phyloP scores from a whole-genome alignment of 2,113 vertebrate species.

The Gasterosteus aculeatus region DNA sequence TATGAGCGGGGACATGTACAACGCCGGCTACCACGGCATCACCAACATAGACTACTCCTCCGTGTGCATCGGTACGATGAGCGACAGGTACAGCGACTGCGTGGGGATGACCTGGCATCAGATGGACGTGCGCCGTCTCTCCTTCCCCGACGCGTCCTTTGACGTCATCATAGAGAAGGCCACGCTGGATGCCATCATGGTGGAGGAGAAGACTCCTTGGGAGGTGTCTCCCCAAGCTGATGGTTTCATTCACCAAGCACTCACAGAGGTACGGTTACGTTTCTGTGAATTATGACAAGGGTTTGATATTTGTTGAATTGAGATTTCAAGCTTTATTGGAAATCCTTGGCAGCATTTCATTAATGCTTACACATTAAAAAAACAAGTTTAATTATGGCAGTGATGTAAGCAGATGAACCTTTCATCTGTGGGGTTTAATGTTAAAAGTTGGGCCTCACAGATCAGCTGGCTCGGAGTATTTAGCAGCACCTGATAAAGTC shows the following conservation, averaged over 20 bases:
- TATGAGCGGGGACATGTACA: constrained; percentile 86
- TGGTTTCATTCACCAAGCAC: constrained; percentile 80
- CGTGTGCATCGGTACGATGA: constrained; percentile 88
- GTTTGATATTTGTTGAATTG: background rate
- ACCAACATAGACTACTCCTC: constrained; percentile 92
- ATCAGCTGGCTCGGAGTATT: background rate
- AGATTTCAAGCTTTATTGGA: background rate
- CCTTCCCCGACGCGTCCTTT: constrained; percentile 83
- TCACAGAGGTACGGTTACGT: constrained; percentile 84
- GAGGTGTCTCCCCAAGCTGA: constrained; percentile 75
- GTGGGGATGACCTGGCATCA: constrained; percentile 86
- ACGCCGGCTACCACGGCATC: constrained; percentile 84
- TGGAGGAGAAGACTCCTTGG: constrained; percentile 89
- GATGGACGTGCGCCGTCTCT: constrained; percentile 87
- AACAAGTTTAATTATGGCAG: background rate
- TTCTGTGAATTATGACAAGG: background rate
- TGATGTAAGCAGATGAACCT: background rate
- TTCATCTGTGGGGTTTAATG: background rate
- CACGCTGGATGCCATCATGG: constrained; percentile 89
- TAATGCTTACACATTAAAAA: background rate
- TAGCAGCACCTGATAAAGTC: background rate
- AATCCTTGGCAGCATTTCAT: background rate
- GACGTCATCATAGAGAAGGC: constrained; percentile 92
- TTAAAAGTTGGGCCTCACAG: background rate
- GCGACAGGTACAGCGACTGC: constrained; percentile 75